Evolutionary conservation across 2,888 invertebrate species (phyloP).

Genomic region (Meliscaeva auricollis): DNA sequence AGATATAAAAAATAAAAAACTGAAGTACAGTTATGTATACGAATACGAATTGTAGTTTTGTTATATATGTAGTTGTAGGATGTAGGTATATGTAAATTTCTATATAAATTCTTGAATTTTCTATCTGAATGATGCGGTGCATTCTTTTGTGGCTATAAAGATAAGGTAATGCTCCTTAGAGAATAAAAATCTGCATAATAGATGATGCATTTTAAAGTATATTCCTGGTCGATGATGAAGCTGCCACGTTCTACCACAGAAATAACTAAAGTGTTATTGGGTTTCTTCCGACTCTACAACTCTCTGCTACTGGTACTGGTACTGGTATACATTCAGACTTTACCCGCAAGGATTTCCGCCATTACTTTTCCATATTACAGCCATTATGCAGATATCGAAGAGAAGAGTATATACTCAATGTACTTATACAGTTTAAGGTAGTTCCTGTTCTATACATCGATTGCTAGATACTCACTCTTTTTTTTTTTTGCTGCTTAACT

Average conservation of each 20-base stretch:
- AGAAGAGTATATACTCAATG: constrained; percentile 28
- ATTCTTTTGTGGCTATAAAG: constrained; percentile 58
- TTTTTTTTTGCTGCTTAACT: neutral
- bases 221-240: constrained; percentile 63
- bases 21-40: too few species aligned
- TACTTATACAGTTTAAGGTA: constrained; percentile 22
- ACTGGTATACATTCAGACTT: constrained; percentile 28
- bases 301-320: neutral
- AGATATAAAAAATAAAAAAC: too few species aligned
- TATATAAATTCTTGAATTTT: constrained; percentile 36
- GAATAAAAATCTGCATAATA: constrained; percentile 73
- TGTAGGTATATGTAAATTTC: constrained; percentile 18
- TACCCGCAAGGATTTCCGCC: constrained; percentile 66
- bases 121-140: constrained; percentile 46
- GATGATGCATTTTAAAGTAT: constrained; percentile 64
- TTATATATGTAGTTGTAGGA: neutral
- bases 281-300: constrained; percentile 37
- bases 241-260: constrained; percentile 58
- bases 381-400: constrained; percentile 69
- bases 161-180: constrained; percentile 64
- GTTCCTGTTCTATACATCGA: constrained; percentile 54
- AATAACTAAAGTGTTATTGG: constrained; percentile 70
- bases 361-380: constrained; percentile 68
- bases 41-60: too few species aligned
- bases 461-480: constrained; percentile 39